Evolutionary conservation across 2,797 vertebrate species (phyloP).

Genomic region (Enteromius thamalakanensis): DNA sequence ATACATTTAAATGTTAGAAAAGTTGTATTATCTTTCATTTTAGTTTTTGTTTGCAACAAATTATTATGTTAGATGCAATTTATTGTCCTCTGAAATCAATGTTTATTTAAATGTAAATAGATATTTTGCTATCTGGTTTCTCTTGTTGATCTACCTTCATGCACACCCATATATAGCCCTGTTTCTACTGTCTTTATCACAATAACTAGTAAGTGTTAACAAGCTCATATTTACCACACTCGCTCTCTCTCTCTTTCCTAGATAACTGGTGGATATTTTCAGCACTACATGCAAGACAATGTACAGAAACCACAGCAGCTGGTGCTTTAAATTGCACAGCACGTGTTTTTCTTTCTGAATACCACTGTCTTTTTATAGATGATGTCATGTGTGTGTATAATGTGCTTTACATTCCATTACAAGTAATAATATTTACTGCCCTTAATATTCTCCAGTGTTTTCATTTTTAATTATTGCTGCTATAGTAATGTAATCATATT

Average conservation of each 20-base stretch:
- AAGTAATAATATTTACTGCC: conserved; percentile 6
- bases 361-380: not conserved
- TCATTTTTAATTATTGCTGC: not conserved
- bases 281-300: conserved; percentile 26
- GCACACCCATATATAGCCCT: not conserved
- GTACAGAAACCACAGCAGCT: conserved; percentile 31
- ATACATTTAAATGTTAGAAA: not conserved
- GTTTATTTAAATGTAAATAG: not conserved
- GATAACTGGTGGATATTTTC: conserved; percentile 35
- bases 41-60: not conserved
- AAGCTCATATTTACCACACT: conserved; percentile 1
- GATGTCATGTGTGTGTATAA: conserved; percentile 1
- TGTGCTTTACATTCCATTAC: not conserved
- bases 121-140: not conserved
- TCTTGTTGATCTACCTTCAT: not conserved
- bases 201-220: conserved; percentile 33
- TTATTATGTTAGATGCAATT: not conserved
- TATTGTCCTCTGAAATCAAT: not conserved
- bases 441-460: not conserved
- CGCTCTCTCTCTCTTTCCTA: not conserved
- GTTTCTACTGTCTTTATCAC: not conserved
- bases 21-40: not conserved
- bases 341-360: not conserved
- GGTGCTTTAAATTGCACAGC: not conserved
- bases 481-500: not conserved